These are phyloP conservation scores for Rhinoraja longicauda DNA, from an alignment of 2,797 vertebrate species.

Conservation along the genomic window DNA sequence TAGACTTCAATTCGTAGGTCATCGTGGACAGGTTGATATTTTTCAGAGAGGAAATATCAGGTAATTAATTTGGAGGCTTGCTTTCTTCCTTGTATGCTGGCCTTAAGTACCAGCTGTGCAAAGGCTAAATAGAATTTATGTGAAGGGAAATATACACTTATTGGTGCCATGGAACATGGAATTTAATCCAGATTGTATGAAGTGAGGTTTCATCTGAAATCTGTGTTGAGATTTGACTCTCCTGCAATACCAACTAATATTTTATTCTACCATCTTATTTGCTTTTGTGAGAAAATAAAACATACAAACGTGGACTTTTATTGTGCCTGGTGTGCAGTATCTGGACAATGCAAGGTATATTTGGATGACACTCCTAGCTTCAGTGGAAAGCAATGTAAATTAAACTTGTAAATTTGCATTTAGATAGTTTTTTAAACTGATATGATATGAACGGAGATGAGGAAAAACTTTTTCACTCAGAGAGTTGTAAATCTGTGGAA, in stretches of 20 bases:
- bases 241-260: background rate
- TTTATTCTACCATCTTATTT: background rate
- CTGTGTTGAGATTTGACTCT: background rate
- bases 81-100: background rate
- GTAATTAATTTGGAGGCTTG: background rate
- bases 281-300: background rate
- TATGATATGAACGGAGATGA: too few species aligned
- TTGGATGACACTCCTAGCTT: background rate
- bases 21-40: background rate
- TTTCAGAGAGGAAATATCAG: background rate
- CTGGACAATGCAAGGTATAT: background rate
- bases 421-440: background rate
- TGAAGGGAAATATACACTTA: background rate
- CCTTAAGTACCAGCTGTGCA: background rate
- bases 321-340: background rate
- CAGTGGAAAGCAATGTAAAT: background rate
- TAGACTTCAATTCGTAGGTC: background rate
- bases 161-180: background rate
- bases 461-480: too few species aligned
- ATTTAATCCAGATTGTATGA: background rate
- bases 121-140: background rate
- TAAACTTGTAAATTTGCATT: background rate
- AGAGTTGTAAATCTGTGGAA: too few species aligned
- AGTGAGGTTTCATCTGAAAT: background rate
- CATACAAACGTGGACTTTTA: background rate